Evolutionary conservation across 2,888 invertebrate genomes (phyloP).

Genomic region (Mycalesis mineus): DNA sequence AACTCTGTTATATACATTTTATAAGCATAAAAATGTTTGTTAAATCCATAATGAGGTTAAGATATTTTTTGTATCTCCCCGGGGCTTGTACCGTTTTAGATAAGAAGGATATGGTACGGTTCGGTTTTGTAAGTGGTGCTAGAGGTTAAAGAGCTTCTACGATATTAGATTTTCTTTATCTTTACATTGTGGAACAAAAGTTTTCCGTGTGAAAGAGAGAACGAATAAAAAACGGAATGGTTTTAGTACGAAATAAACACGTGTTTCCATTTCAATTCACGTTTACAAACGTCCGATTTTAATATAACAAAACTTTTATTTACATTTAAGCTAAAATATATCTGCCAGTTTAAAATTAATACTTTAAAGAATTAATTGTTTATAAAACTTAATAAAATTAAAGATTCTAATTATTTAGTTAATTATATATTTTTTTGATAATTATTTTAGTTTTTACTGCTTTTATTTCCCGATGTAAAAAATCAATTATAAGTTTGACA

Average conservation of each 20-base stretch:
- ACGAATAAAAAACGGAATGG: background rate
- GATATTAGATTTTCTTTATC: constrained; percentile 11
- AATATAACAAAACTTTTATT: too few relatives aligned
- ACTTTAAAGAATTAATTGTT: too few relatives aligned
- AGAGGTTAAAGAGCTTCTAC: constrained; percentile 8
- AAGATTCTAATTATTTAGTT: too few relatives aligned
- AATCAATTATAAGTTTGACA: too few relatives aligned
- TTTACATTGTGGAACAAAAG: constrained; percentile 3
- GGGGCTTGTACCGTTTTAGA: constrained; percentile 7
- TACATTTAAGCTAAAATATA: too few relatives aligned
- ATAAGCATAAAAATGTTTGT: background rate
- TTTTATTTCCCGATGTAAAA: too few relatives aligned
- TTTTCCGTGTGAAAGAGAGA: background rate
- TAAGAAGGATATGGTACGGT: constrained; percentile 8
- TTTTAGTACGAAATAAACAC: background rate
- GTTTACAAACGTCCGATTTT: too few relatives aligned
- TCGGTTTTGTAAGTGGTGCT: constrained; percentile 10
- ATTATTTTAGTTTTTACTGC: too few relatives aligned
- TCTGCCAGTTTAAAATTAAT: too few relatives aligned
- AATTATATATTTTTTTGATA: too few relatives aligned
- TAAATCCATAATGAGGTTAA: constrained; percentile 3
- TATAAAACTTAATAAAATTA: too few relatives aligned
- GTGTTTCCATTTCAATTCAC: too few relatives aligned
- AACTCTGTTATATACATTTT: background rate
- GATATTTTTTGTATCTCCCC: constrained; percentile 7